phyloP scores from a whole-genome alignment of 2,888 invertebrate genomes.

The Eilema depressum region DNA sequence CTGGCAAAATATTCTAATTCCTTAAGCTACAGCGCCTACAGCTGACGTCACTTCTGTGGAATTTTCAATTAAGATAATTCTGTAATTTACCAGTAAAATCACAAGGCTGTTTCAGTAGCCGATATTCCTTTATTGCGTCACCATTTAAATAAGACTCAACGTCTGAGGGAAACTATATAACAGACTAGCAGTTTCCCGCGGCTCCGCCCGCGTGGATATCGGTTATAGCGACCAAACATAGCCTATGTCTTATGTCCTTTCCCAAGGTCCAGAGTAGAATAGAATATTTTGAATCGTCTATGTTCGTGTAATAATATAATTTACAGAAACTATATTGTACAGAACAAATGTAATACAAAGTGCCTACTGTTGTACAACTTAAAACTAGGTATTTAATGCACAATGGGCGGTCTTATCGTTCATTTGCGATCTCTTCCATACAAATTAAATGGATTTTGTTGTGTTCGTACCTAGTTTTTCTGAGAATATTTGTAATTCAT shows the following conservation, averaged over 20 bases:
- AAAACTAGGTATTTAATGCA: background rate
- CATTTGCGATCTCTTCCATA: background rate
- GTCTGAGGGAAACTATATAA: background rate
- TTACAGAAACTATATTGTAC: background rate
- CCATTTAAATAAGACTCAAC: background rate
- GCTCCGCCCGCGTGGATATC: no score
- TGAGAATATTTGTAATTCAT: background rate
- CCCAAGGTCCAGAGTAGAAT: no score
- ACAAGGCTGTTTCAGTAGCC: background rate
- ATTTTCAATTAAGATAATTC: no score
- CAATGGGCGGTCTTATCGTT: background rate
- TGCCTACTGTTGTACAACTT: background rate
- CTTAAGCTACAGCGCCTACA: no score
- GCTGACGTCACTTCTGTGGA: no score
- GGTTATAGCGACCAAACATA: no score
- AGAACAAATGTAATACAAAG: background rate
- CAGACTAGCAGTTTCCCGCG: no score
- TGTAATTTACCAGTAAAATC: background rate
- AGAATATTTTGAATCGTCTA: no score
- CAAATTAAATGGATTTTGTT: background rate
- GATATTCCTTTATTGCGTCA: constrained; percentile 3
- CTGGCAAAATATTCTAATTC: no score
- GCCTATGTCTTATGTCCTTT: no score
- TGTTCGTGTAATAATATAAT: background rate
- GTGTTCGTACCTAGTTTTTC: background rate